These are phyloP conservation scores for Euproctis similis DNA, from an alignment of 2,888 invertebrate genomes.

Conservation along the genomic window DNA sequence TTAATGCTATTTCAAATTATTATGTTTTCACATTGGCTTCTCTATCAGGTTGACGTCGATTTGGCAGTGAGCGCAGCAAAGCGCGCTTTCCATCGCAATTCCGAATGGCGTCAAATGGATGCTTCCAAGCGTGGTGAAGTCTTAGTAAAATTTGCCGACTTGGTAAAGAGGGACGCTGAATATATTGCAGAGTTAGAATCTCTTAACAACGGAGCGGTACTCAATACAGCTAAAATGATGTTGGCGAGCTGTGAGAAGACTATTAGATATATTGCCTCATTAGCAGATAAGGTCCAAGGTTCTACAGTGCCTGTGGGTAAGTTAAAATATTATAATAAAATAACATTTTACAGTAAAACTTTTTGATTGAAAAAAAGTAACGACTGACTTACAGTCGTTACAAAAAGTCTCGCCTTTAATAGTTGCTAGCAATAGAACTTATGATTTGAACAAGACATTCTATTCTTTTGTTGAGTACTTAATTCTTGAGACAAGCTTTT, in stretches of 20 bases:
- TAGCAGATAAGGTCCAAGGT: conserved; percentile 81
- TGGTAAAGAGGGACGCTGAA: conserved; percentile 82
- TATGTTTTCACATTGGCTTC: too few species aligned
- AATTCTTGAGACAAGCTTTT: too few species aligned
- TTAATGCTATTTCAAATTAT: too few species aligned
- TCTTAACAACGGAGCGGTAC: conserved; percentile 90
- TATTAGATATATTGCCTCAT: conserved; percentile 87
- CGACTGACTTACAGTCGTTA: too few species aligned
- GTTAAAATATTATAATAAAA: neutral
- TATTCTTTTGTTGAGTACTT: too few species aligned
- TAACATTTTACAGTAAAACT: neutral
- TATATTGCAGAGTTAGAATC: conserved; percentile 91
- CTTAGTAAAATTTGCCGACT: conserved; percentile 83
- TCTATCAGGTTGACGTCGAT: conserved; percentile 79
- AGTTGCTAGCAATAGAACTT: too few species aligned
- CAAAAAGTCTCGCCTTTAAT: too few species aligned
- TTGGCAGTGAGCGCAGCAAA: conserved; percentile 83
- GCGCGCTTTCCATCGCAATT: conserved; percentile 39
- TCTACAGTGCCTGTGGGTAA: conserved; percentile 6
- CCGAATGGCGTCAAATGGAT: conserved; percentile 87
- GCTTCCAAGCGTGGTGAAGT: conserved; percentile 84
- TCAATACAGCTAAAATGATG: conserved; percentile 10
- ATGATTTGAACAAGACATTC: too few species aligned
- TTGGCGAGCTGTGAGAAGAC: conserved; percentile 36
- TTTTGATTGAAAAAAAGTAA: too few species aligned